Base-by-base conservation (phyloP, 2,797 vertebrate genomes). In the Clarias pachynema region DNA sequence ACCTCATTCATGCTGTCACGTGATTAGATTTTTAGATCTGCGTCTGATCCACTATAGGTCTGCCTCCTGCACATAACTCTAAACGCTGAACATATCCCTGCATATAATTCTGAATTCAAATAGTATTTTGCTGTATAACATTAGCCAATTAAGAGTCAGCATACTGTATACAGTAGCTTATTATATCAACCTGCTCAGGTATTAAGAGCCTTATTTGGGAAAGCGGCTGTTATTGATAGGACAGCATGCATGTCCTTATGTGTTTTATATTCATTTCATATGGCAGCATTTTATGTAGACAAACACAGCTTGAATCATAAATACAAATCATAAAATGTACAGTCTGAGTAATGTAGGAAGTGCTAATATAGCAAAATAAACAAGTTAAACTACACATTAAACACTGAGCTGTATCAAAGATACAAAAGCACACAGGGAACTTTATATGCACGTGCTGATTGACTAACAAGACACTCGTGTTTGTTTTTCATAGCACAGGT, bases 401-500 rank as follows among this genome's bases (percentile, higher is more conserved):
- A 49, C 0, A 14, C 26, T 26, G 44, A 74, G 72, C 14, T 18
- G 5, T 53, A 18, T 26, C 14, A 74, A 74, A 74, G 3, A 53
- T 26, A 26, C 44, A 74, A 53, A 74, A n/a, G 40, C 44, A 53
- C 15, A 74, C 14, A 53, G 6, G 15, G 72, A 53, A 53, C 2
- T 29, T 74, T 29, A 74, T 53, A 74, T 53, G 44, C 72, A 53
- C 3, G 20, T 74, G 15, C 24, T 73, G 44, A 74, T n/a, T 53
- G 44, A 74, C 40, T 74, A 53, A 53, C 2, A 29, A 16, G 70
- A 44, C 22, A 44, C 37, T 5, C 4, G 4, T 74, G 44, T 74
- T 74, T 74, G 44, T 44, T 74, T 49, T 18, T 74, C n/a, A 26
- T 74, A 74, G 44, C 72, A 74, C 44, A 74, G 72, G 37, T 72